Conservation (phyloP, 2,888 invertebrate species). For the Azorinus chamasolen region DNA sequence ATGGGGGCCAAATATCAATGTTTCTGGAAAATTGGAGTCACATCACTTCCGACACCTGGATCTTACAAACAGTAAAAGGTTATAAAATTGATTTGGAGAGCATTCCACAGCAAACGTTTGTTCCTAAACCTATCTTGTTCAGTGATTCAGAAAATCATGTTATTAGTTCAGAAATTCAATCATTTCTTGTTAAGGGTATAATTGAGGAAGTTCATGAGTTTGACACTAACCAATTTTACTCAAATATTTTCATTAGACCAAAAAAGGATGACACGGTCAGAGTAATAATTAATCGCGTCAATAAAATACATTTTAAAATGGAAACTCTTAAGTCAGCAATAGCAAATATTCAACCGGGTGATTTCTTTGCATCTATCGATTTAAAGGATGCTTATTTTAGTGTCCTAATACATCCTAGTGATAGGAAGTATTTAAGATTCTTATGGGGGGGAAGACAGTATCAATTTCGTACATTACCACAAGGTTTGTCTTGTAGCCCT, state of each 20-base stretch:
- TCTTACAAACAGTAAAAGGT: constrained; percentile 24
- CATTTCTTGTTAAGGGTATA: constrained; percentile 11
- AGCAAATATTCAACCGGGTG: constrained; percentile 27
- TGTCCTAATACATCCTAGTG: constrained; percentile 22
- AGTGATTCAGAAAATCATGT: background rate
- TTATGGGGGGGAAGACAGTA: background rate
- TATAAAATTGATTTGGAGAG: constrained; percentile 24
- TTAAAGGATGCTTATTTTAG: constrained; percentile 58
- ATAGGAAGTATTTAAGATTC: constrained; percentile 54
- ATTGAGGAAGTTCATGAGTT: constrained; percentile 9
- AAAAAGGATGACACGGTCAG: constrained; percentile 41
- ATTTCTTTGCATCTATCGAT: constrained; percentile 59
- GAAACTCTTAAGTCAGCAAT: constrained; percentile 51
- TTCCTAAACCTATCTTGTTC: constrained; percentile 19
- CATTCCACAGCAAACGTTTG: constrained; percentile 16
- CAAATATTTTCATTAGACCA: constrained; percentile 47
- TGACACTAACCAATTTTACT: constrained; percentile 24
- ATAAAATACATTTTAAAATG: constrained; percentile 66
- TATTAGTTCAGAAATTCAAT: constrained; percentile 21
- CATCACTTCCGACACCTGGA: constrained; percentile 34
- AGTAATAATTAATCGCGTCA: constrained; percentile 44
- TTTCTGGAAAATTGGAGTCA: constrained; percentile 6
- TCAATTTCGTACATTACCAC: background rate
- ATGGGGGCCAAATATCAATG: constrained; percentile 18
- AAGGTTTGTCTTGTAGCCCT: constrained; percentile 16